Base-by-base conservation (phyloP, 1,140 invertebrate species). In the Brachionus rotundiformis region DNA sequence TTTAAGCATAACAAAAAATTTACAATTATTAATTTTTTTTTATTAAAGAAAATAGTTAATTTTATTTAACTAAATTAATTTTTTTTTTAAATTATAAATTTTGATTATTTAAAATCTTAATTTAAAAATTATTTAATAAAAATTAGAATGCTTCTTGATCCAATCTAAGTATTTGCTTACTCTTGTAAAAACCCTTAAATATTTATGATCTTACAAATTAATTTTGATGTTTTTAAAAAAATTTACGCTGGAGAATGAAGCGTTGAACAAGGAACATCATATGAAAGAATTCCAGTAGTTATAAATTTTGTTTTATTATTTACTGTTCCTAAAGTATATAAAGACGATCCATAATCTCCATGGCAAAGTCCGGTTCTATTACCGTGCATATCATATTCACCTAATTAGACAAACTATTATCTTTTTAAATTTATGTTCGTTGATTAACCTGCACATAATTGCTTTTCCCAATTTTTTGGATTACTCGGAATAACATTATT, bases 301-400 rank as follows among this genome's bases (percentile, higher is more conserved):
- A 79, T 44, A 59, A 59, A 79, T 59, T 63, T 54, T 8, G 6
- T 13, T 23, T 79, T 54, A 7, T 27, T 27, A 63, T 79, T 79
- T 1, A 79, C 13, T 39, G 0, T 0, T 11, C 33, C 19, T 19
- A 13, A 19, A 27, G 19, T 23, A 25, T 79, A 79, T 23, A 79
- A 1, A 54, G 76, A 33, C 7, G 76, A 79, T 25, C 76, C 76
- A 41, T 59, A 63, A 25, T 79, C 76, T 31, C 76, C 76, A 59
- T 54, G 76, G 31, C 76, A 79, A 25, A 31, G 8, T 13, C 31
- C 76, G 10, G 76, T 79, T 29, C 19, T 13, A 79, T 79, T 79
- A 7, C 8, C 23, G 29, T 61, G 36, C 11, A 16, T 7, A 79
- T 79, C 33, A 31, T 79, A 79, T 39, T 79, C 76, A 33, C 76